Evolutionary conservation across 1,140 invertebrate species (phyloP).

Genomic region (Nomia melanderi): DNA sequence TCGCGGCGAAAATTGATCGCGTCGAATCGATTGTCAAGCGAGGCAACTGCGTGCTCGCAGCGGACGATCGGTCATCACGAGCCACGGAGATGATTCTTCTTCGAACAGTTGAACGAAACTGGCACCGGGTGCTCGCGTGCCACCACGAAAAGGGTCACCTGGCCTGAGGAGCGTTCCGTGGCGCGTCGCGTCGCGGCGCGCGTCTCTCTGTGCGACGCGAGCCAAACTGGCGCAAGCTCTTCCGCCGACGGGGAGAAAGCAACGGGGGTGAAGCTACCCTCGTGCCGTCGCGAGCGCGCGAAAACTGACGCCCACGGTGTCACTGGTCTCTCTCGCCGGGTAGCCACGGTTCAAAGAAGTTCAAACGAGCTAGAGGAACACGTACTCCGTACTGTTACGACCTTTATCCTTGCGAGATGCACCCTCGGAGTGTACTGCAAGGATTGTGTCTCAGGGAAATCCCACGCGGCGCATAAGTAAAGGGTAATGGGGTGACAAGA

Average conservation of each 20-base stretch:
- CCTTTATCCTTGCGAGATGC: too few species aligned
- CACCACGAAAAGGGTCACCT: not conserved
- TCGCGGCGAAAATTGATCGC: not conserved
- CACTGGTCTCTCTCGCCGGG: not conserved
- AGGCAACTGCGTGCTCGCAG: not conserved
- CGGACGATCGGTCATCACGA: not conserved
- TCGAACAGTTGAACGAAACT: conserved; percentile 34
- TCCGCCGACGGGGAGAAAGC: not conserved
- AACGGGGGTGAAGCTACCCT: not conserved
- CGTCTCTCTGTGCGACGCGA: conserved; percentile 41
- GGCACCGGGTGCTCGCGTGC: conserved; percentile 25
- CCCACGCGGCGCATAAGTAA: too few species aligned
- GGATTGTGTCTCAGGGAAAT: too few species aligned
- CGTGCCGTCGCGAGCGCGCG: conserved; percentile 6
- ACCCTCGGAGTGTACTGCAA: too few species aligned
- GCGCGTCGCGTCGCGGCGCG: conserved; percentile 25
- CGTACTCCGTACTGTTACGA: too few species aligned
- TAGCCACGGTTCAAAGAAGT: not conserved
- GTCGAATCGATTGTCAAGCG: not conserved
- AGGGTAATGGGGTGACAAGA: too few species aligned
- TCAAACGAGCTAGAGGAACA: too few species aligned
- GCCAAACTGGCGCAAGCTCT: conserved; percentile 45
- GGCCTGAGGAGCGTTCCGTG: not conserved
- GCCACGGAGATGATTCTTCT: not conserved
- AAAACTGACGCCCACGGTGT: not conserved